Conservation (phyloP, 1,140 invertebrate genomes). For the Streblospio benedicti region DNA sequence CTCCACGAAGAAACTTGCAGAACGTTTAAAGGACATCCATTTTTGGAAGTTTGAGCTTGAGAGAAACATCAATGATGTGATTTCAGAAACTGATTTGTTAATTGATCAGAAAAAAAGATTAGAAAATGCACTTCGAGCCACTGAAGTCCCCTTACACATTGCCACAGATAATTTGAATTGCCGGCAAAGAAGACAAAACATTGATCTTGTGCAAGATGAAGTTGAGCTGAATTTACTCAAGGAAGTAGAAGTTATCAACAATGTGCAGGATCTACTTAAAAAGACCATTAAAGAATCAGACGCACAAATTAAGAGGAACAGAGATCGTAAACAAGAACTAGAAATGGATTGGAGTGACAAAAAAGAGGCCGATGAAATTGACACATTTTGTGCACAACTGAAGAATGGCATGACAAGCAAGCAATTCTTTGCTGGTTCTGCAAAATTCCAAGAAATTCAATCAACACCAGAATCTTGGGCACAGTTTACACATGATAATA, state of each 20-base stretch:
- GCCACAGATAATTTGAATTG: conserved; percentile 56
- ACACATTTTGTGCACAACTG: conserved; percentile 45
- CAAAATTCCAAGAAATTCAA: conserved; percentile 48
- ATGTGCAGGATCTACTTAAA: conserved; percentile 46
- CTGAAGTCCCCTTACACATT: conserved; percentile 46
- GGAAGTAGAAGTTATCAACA: conserved; percentile 49
- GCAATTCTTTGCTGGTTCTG: conserved; percentile 46
- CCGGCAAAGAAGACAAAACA: conserved; percentile 62
- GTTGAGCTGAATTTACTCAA: conserved; percentile 67
- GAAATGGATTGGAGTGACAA: conserved; percentile 87
- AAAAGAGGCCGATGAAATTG: conserved; percentile 67
- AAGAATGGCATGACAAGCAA: conserved; percentile 45
- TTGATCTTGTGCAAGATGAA: conserved; percentile 69
- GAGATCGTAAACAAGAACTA: conserved; percentile 65
- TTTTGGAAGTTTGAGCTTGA: conserved; percentile 49
- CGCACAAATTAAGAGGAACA: conserved; percentile 64
- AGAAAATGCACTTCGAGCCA: conserved; percentile 42
- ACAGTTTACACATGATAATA: conserved; percentile 48
- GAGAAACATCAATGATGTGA: conserved; percentile 44
- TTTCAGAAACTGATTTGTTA: conserved; percentile 43
- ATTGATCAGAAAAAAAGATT: conserved; percentile 42
- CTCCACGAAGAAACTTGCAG: conserved; percentile 43
- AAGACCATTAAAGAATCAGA: conserved; percentile 58
- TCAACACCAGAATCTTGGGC: conserved; percentile 49
- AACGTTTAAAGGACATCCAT: conserved; percentile 45